Conservation (phyloP, 2,113 vertebrate genomes). For the Peromyscus polionotus region DNA sequence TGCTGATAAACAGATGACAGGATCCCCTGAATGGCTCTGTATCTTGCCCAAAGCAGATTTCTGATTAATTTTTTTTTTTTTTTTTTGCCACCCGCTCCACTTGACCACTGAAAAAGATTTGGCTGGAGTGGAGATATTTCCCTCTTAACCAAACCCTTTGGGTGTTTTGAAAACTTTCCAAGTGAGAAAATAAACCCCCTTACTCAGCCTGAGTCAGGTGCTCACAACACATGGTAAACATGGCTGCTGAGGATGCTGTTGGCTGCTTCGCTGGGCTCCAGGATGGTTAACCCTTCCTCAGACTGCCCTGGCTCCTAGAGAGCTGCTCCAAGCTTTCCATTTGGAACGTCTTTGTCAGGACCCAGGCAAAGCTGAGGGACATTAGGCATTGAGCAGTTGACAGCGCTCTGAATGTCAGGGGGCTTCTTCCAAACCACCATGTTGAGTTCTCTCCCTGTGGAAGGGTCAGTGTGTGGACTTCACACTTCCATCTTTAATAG, state of each 20-base stretch:
- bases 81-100: background rate
- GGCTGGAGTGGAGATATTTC: conserved; percentile 54
- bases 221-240: conserved; percentile 68
- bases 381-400: conserved; percentile 16
- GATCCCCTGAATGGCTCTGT: conserved; percentile 1
- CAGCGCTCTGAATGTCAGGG: conserved; percentile 14
- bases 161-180: conserved; percentile 80
- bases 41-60: conserved; percentile 54
- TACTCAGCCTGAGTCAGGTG: conserved; percentile 72
- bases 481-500: background rate
- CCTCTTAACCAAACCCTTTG: conserved; percentile 72
- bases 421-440: conserved; percentile 53
- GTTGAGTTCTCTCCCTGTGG: background rate
- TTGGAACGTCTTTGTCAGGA: conserved; percentile 22
- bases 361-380: background rate
- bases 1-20: conserved; percentile 72
- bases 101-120: conserved; percentile 65
- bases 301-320: background rate
- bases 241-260: background rate
- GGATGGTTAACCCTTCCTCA: background rate
- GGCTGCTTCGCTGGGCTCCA: background rate
- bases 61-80: conserved; percentile 60
- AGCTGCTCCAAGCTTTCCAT: background rate
- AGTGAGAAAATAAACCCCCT: conserved; percentile 76
- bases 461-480: background rate